phyloP scores from a whole-genome alignment of 2,888 invertebrate genomes.

The Acheta domesticus region DNA sequence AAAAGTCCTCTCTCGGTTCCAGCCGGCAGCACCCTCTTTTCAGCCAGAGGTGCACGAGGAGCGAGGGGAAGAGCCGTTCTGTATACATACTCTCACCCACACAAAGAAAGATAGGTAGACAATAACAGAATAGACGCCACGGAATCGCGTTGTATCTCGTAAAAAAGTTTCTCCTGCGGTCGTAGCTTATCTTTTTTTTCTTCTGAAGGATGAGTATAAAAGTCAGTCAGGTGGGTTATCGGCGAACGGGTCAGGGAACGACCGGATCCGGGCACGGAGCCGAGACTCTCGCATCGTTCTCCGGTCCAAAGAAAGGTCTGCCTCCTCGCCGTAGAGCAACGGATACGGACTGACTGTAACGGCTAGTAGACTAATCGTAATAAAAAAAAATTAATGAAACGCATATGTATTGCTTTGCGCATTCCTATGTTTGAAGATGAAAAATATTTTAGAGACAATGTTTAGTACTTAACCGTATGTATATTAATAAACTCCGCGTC shows the following conservation, averaged over 20 bases:
- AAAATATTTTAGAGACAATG: neutral
- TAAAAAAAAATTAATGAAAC: neutral
- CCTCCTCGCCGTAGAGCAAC: no score
- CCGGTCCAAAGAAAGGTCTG: no score
- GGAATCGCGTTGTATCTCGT: neutral
- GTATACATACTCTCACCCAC: no score
- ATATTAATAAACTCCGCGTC: neutral
- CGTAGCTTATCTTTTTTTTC: neutral
- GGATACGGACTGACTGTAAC: neutral
- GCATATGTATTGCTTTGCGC: constrained; percentile 1
- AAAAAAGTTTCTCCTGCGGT: neutral
- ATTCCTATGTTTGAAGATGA: neutral
- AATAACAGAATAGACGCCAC: neutral
- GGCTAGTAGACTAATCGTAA: neutral
- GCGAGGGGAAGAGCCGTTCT: neutral
- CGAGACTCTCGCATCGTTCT: no score
- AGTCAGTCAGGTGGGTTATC: neutral
- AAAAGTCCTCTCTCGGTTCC: constrained; percentile 18
- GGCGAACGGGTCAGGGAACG: no score
- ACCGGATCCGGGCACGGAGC: no score
- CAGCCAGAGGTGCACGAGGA: neutral
- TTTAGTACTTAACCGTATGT: constrained; percentile 6
- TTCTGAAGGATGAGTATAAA: neutral
- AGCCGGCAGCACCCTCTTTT: neutral
- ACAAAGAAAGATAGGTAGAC: neutral